Percentiles rank a stretch among this genome's conserved stretches.
phyloP scores from a whole-genome alignment of 2,113 vertebrate genomes.

The Megaceryle torquata region DNA sequence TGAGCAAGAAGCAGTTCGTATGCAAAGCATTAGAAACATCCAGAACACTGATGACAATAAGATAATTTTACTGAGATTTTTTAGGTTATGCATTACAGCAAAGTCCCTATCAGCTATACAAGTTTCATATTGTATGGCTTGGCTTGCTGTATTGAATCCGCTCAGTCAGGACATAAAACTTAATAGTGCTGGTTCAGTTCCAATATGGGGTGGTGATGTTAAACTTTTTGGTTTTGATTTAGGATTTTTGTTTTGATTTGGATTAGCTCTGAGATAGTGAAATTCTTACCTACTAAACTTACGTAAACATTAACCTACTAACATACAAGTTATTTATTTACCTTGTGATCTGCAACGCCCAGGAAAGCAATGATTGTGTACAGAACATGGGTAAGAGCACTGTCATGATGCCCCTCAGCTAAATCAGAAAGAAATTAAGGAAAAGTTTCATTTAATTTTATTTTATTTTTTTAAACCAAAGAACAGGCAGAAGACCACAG shows the following conservation, averaged over 20 bases:
- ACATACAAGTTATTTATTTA: constrained; percentile 57
- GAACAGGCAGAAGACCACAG: not conserved
- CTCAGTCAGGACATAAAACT: not conserved
- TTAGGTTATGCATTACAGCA: not conserved
- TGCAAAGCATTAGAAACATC: not conserved
- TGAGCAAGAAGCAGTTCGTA: not conserved
- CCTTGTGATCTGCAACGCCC: constrained; percentile 97
- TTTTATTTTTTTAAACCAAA: not conserved
- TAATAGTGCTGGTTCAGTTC: not conserved
- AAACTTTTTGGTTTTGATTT: not conserved
- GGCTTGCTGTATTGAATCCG: not conserved
- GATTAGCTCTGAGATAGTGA: not conserved
- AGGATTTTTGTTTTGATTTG: not conserved
- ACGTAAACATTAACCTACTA: not conserved
- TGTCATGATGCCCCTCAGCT: constrained; percentile 98
- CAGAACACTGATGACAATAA: not conserved
- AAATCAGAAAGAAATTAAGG: constrained; percentile 72
- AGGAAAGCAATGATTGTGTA: constrained; percentile 92
- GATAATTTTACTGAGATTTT: not conserved
- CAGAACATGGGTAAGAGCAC: constrained; percentile 92
- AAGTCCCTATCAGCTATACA: not conserved
- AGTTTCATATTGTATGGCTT: not conserved
- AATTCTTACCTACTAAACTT: not conserved
- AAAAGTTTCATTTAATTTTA: not conserved
- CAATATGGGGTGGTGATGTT: not conserved